Percentiles rank a stretch among this genome's conserved stretches.
These are phyloP conservation scores for Hassar affinis DNA, from an alignment of 2,113 vertebrate genomes.

Conservation along the genomic window DNA sequence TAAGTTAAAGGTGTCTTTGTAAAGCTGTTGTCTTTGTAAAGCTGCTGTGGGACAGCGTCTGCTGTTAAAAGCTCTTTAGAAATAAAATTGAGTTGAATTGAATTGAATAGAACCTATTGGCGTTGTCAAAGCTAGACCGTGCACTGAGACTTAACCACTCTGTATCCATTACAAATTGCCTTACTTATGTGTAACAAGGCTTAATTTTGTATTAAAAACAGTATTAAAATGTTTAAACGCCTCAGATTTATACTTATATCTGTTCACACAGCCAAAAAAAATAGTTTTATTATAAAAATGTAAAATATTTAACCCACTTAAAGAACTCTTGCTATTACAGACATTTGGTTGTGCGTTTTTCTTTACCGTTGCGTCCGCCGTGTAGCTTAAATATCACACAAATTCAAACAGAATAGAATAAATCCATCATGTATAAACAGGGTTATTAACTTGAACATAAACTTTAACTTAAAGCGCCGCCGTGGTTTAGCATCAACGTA, in stretches of 20 bases:
- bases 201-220: not conserved
- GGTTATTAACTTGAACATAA: not conserved
- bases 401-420: not conserved
- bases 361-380: too few relatives aligned
- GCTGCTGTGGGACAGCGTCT: too few relatives aligned
- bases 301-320: too few relatives aligned
- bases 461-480: not conserved
- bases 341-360: not conserved
- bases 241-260: not conserved
- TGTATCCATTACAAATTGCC: not conserved
- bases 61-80: too few relatives aligned
- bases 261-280: not conserved
- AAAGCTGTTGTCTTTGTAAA: too few relatives aligned
- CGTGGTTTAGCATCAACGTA: not conserved
- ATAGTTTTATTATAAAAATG: too few relatives aligned
- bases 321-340: not conserved
- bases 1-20: too few relatives aligned
- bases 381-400: too few relatives aligned
- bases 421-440: not conserved
- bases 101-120: not conserved
- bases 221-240: not conserved
- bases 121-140: not conserved
- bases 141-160: not conserved
- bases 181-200: not conserved
- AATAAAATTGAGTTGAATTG: too few relatives aligned